These are phyloP conservation scores for Cynopterus brachyotis DNA, from an alignment of 2,113 vertebrate species.

Conservation along the genomic window DNA sequence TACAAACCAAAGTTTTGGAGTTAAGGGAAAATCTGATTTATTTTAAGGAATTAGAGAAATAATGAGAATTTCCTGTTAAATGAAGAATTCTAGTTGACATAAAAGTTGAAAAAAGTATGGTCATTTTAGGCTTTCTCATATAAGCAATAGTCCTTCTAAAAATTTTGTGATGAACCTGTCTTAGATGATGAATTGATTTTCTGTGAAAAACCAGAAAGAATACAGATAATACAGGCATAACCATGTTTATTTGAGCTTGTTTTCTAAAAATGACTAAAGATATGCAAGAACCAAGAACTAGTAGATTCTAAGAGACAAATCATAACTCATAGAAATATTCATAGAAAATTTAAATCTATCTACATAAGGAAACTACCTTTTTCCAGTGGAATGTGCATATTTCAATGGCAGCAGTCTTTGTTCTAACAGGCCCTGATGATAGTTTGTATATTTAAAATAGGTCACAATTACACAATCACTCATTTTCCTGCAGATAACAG, in stretches of 20 bases:
- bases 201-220: neutral
- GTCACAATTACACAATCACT: neutral
- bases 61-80: neutral
- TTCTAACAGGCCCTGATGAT: slow-evolving; percentile 7
- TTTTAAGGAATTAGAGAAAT: neutral
- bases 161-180: neutral
- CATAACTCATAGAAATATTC: neutral
- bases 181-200: neutral
- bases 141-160: neutral
- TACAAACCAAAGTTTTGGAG: neutral
- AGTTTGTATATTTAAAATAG: slow-evolving; percentile 40
- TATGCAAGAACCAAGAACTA: neutral
- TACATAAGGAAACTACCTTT: neutral
- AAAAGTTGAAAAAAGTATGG: neutral
- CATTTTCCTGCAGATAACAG: neutral
- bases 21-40: neutral
- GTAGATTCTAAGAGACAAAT: neutral
- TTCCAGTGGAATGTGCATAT: neutral
- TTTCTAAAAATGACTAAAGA: neutral
- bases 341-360: neutral
- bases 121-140: neutral
- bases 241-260: neutral
- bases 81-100: neutral
- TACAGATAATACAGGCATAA: neutral
- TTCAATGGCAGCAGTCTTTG: neutral